A percentile compares a stretch with the other conserved stretches of the same genome.
phyloP scores from a whole-genome alignment of 2,888 invertebrate genomes.

The Tridacna gigas region DNA sequence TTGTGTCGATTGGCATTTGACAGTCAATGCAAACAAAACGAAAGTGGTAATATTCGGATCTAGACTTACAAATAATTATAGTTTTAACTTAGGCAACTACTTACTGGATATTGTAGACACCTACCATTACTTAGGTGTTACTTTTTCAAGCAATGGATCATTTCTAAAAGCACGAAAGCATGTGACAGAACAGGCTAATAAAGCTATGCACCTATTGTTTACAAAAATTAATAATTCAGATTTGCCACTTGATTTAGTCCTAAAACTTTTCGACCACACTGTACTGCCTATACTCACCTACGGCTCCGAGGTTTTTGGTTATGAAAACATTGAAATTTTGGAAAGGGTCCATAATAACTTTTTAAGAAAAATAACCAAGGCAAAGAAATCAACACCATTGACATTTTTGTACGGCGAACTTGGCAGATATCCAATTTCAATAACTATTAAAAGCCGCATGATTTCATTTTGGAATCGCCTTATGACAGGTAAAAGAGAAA shows the following conservation, averaged over 20 bases:
- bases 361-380: constrained; percentile 21
- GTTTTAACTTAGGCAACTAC: constrained; percentile 13
- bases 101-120: constrained; percentile 31
- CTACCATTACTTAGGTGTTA: constrained; percentile 38
- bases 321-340: constrained; percentile 10
- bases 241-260: constrained; percentile 22
- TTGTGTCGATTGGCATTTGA: constrained; percentile 46
- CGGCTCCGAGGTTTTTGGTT: constrained; percentile 29
- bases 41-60: constrained; percentile 44
- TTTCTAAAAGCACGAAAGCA: constrained; percentile 45
- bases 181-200: constrained; percentile 32
- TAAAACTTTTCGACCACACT: constrained; percentile 35
- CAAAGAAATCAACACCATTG: background rate
- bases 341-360: constrained; percentile 32
- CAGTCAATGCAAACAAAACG: constrained; percentile 45
- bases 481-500: background rate
- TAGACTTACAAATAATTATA: constrained; percentile 5
- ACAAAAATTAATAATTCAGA: constrained; percentile 38
- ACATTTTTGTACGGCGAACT: background rate
- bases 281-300: constrained; percentile 28
- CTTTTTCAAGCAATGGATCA: constrained; percentile 34
- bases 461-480: background rate
- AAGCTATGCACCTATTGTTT: constrained; percentile 29
- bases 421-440: background rate
- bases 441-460: background rate